phyloP scores from a whole-genome alignment of 1,140 invertebrate genomes.

The Aradophagus sp. region DNA sequence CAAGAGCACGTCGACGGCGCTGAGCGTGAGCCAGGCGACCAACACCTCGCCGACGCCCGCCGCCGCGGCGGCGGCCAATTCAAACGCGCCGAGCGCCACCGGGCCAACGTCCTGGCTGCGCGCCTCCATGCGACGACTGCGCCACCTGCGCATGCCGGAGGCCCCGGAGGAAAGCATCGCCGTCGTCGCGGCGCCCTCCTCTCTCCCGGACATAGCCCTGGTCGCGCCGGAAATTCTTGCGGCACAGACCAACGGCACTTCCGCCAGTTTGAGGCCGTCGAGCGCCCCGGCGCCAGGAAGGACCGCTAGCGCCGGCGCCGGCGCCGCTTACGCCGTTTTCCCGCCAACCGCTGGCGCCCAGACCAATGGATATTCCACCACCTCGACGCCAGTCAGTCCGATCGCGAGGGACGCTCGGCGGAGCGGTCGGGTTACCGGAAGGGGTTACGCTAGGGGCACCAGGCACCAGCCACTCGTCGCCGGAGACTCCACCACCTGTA shows the following conservation, averaged over 20 bases:
- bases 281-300: conserved; percentile 67
- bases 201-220: conserved; percentile 70
- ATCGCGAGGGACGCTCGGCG: conserved; percentile 16
- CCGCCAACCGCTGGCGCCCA: background rate
- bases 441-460: conserved; percentile 28
- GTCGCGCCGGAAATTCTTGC: conserved; percentile 71
- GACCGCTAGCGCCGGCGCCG: background rate
- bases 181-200: conserved; percentile 55
- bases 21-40: conserved; percentile 40
- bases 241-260: conserved; percentile 69
- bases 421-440: conserved; percentile 20
- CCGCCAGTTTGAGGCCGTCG: conserved; percentile 61
- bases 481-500: conserved; percentile 57
- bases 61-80: conserved; percentile 27
- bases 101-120: conserved; percentile 63
- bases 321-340: background rate
- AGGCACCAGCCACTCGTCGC: conserved; percentile 44
- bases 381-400: conserved; percentile 34
- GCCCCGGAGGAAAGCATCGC: conserved; percentile 34
- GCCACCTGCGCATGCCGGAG: conserved; percentile 68
- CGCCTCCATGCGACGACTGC: conserved; percentile 71
- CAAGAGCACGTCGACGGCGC: conserved; percentile 58
- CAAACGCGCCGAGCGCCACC: conserved; percentile 29
- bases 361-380: background rate
- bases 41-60: conserved; percentile 35